Conservation (phyloP, 2,888 invertebrate species). For the Tetanocera ferruginea region DNA sequence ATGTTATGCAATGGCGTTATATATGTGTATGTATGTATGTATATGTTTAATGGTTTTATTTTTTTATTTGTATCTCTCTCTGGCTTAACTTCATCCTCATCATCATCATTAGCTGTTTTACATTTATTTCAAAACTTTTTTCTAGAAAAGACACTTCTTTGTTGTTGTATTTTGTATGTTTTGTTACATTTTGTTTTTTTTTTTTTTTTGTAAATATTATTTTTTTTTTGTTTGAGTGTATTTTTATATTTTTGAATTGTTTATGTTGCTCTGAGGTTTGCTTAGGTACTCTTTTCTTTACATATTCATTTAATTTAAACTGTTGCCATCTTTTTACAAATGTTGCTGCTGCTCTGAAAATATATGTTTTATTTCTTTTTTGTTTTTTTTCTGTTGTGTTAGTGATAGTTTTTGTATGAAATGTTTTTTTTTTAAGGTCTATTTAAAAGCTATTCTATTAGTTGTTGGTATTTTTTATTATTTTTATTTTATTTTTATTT, state of each 20-base stretch:
- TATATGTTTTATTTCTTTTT: constrained; percentile 25
- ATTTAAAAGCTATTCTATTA: constrained; percentile 2
- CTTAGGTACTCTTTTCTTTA: constrained; percentile 26
- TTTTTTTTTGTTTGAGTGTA: not conserved
- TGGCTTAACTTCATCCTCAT: not conserved
- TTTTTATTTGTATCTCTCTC: not conserved
- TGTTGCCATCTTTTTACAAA: constrained; percentile 28
- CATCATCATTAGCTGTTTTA: too few relatives aligned
- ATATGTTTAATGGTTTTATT: not conserved
- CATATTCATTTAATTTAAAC: not conserved
- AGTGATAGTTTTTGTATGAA: constrained; percentile 4
- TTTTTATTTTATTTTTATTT: not conserved
- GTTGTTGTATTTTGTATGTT: not conserved
- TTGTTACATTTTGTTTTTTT: constrained; percentile 1
- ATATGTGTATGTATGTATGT: not conserved
- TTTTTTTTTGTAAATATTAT: not conserved
- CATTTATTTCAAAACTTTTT: not conserved
- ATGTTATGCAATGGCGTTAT: not conserved
- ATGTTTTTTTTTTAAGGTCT: not conserved
- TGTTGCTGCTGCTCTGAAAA: constrained; percentile 38
- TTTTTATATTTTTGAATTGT: constrained; percentile 27
- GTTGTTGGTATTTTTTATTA: not conserved
- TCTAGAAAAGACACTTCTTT: constrained; percentile 28
- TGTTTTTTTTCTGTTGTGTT: constrained; percentile 3
- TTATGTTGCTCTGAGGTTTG: constrained; percentile 25